Base-by-base conservation (phyloP, 2,113 vertebrate genomes). In the Australoheros scitulus region DNA sequence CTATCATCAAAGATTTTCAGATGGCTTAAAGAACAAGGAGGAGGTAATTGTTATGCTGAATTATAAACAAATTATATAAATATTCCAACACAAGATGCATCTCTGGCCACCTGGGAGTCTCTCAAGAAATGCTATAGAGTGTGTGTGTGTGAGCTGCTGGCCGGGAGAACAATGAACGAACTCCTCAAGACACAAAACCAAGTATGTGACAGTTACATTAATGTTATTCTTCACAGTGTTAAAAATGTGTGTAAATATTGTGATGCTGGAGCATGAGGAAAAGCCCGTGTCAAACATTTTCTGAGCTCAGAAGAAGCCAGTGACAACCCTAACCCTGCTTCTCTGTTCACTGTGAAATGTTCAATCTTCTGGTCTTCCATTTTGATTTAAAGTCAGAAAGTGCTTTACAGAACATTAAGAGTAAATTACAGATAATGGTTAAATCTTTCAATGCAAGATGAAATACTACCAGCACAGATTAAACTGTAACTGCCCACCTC, bases 231-330 rank as follows among this genome's bases (percentile, higher is more conserved):
- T 72, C 60, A 70, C 38, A 9, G 60, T 77, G 55, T 84, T 76
- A 81, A 82, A 80, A 84, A 20, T 34, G 76, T 75, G 50, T 80
- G 75, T 90, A 92, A 92, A 92, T 88, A 92, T 58, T 90, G 84
- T 76, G 82, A 87, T 61, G 36, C 64, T 82, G 79, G 41, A 86
- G 26, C 13, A 24, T 38, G 41, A 38, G n/a, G 43, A 22, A 80
- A 83, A 63, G 15, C 36, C 65, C 5, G 24, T 80, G 83, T 84
- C 60, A 86, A 89, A 85, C 59, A 86, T 65, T 65, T 82, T 64
- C 68, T 61, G 38, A 56, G 24, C 18, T 60, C 26, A 74, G 59
- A 52, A 32, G 20, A 8, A 59, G 50, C 20, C 7, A n/a, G 82
- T 57, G 56, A 76, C 43, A 29, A 22, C 22, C 63, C 20, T 9